A percentile compares a stretch with the other conserved stretches of the same genome.
These are phyloP conservation scores for Pseudochirops corinnae DNA, from an alignment of 2,797 vertebrate genomes.

Conservation along the genomic window DNA sequence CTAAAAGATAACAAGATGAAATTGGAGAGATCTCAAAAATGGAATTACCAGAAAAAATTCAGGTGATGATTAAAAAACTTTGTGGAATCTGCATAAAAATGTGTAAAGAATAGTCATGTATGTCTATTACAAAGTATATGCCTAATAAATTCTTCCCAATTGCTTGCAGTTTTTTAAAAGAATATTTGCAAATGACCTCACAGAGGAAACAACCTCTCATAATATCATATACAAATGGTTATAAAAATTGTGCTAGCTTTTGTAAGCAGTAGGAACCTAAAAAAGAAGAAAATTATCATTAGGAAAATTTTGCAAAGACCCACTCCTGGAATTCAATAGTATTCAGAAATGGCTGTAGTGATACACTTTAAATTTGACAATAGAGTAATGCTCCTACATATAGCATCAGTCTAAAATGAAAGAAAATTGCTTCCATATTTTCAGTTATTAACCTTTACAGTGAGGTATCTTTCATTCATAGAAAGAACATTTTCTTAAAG, in stretches of 20 bases:
- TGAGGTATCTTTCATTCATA: neutral
- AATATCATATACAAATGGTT: conserved; percentile 3
- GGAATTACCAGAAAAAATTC: neutral
- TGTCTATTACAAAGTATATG: neutral
- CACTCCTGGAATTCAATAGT: conserved; percentile 45
- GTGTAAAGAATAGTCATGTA: conserved; percentile 35
- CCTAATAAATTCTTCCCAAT: neutral
- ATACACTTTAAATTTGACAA: conserved; percentile 17
- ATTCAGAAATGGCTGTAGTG: conserved; percentile 3
- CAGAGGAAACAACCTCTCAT: neutral
- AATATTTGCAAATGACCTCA: conserved; percentile 25
- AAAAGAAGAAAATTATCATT: conserved; percentile 42
- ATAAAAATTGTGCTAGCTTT: conserved; percentile 28
- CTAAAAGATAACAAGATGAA: neutral
- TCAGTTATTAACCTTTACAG: conserved; percentile 58
- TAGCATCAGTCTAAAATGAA: conserved; percentile 12
- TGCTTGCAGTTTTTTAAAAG: neutral
- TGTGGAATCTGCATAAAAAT: conserved; percentile 23
- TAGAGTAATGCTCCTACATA: neutral
- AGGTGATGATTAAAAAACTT: conserved; percentile 10
- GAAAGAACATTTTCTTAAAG: conserved; percentile 37
- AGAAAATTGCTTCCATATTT: conserved; percentile 48
- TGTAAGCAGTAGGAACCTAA: conserved; percentile 32
- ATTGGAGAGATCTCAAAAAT: conserved; percentile 37
- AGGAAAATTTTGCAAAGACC: neutral